A percentile compares a stretch with the other conserved stretches of the same genome.
phyloP scores from a whole-genome alignment of 2,797 vertebrate genomes.

The Propithecus deckenii region DNA sequence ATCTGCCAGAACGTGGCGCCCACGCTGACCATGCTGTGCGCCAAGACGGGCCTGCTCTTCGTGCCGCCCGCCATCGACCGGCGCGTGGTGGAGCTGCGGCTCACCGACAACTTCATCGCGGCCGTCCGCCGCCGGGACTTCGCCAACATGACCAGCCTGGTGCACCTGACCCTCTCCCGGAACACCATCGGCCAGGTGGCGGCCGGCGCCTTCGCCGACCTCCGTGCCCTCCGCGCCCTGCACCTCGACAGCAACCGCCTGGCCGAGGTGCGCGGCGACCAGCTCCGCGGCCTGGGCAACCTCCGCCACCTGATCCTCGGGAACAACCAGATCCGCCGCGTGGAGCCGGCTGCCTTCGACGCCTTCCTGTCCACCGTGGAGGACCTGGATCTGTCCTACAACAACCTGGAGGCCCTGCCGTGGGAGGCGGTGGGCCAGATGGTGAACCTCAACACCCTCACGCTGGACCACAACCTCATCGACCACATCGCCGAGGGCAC shows the following conservation, averaged over 20 bases:
- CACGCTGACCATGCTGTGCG: slow-evolving; percentile 94
- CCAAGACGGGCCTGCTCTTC: slow-evolving; percentile 95
- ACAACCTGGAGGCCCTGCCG: slow-evolving; percentile 93
- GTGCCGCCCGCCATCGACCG: slow-evolving; percentile 95
- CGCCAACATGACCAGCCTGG: slow-evolving; percentile 96
- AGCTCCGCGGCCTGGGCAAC: slow-evolving; percentile 93
- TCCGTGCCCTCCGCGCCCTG: slow-evolving; percentile 92
- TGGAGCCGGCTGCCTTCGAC: slow-evolving; percentile 90
- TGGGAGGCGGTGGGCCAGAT: slow-evolving; percentile 97
- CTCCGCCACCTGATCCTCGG: slow-evolving; percentile 95
- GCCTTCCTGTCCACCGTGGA: slow-evolving; percentile 95
- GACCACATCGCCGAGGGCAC: slow-evolving; percentile 93
- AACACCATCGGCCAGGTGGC: slow-evolving; percentile 96
- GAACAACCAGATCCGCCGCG: slow-evolving; percentile 95
- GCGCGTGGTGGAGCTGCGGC: slow-evolving; percentile 94
- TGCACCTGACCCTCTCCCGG: slow-evolving; percentile 95
- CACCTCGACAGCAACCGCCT: slow-evolving; percentile 97
- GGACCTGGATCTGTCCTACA: slow-evolving; percentile 96
- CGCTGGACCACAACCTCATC: slow-evolving; percentile 95
- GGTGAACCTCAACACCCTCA: slow-evolving; percentile 95
- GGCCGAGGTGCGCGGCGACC: slow-evolving; percentile 89
- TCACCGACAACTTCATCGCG: slow-evolving; percentile 98
- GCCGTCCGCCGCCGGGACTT: slow-evolving; percentile 94
- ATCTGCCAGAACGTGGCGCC: slow-evolving; percentile 96
- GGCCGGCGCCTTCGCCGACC: slow-evolving; percentile 91